These are phyloP conservation scores for Saturnia japonica DNA, from an alignment of 2,888 invertebrate genomes.

Conservation along the genomic window DNA sequence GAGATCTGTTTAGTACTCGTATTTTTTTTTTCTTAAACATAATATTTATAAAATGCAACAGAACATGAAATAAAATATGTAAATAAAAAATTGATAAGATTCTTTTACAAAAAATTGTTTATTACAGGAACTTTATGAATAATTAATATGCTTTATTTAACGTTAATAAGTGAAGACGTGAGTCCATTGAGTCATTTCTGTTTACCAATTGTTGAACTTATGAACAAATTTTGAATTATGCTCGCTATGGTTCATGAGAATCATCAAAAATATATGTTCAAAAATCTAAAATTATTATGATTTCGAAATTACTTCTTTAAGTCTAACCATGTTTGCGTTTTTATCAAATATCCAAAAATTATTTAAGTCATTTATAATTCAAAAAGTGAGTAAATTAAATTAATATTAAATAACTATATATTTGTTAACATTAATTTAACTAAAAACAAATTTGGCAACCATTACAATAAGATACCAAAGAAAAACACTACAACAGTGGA, in stretches of 20 bases:
- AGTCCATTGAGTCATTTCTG: neutral
- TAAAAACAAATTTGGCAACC: neutral
- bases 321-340: too few relatives aligned
- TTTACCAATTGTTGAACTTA: neutral
- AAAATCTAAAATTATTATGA: too few relatives aligned
- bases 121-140: slow-evolving; percentile 34
- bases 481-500: neutral
- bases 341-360: too few relatives aligned
- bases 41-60: slow-evolving; percentile 71
- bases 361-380: neutral
- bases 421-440: neutral
- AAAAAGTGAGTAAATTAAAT: neutral
- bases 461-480: neutral
- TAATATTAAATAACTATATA: neutral
- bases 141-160: slow-evolving; percentile 24
- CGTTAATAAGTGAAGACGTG: neutral
- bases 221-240: neutral
- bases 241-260: too few relatives aligned
- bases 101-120: slow-evolving; percentile 24
- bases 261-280: too few relatives aligned
- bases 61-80: slow-evolving; percentile 45
- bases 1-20: slow-evolving; percentile 64
- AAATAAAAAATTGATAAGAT: slow-evolving; percentile 18
- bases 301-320: too few relatives aligned
- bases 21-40: slow-evolving; percentile 51